Evolutionary conservation across 2,113 vertebrate species (phyloP), one percentile per base, ranked within the genome.

Genomic region (Chlorodrepanis virens): DNA sequence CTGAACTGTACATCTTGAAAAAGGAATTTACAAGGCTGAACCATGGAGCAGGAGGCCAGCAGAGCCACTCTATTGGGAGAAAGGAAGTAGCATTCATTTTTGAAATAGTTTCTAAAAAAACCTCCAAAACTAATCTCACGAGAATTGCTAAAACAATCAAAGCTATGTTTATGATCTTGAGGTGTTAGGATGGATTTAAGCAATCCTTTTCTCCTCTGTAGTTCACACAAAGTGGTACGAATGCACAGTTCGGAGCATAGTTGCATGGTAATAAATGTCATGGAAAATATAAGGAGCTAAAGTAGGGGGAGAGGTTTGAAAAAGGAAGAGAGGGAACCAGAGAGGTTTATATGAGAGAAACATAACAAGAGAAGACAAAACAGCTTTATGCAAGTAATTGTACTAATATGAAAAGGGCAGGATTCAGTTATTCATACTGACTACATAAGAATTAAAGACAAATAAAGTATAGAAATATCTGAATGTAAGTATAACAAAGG

Each of bases 301-400:
- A 87, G 11, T 1, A 0, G 0, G 2, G 12, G 1, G 1, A 49
- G 10, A 27, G 5, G 12, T 37, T 50, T 22, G 42, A 56, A 57
- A 31, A 12, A 4, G 45, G 2, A 19, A 19, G 17, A 31, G 3
- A 59, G 19, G 89, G 28, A 88, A 86, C 2, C 12, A 71, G 31
- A 65, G 6, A 89, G 2, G 11, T 81, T 92, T 70, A 56, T 60
- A 67, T 49, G 56, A 57, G 25, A 79, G 45, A 93, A 78, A 53
- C n/a, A 49, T 28, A 8, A 72, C 40, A 79, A 68, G 14, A 56
- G 17, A 67, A 87, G 31, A 81, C 18, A 74, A 19, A 67, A 64
- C 21, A 53, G 3, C 15, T 71, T 94, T 91, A 49, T 89, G 49
- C 11, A 91, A 90, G 53, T 13, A 75, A 57, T 40, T 68, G 13